A percentile compares a stretch with the other conserved stretches of the same genome.
Evolutionary conservation across 2,888 invertebrate genomes (phyloP).

Genomic region (Hartigia nigra): DNA sequence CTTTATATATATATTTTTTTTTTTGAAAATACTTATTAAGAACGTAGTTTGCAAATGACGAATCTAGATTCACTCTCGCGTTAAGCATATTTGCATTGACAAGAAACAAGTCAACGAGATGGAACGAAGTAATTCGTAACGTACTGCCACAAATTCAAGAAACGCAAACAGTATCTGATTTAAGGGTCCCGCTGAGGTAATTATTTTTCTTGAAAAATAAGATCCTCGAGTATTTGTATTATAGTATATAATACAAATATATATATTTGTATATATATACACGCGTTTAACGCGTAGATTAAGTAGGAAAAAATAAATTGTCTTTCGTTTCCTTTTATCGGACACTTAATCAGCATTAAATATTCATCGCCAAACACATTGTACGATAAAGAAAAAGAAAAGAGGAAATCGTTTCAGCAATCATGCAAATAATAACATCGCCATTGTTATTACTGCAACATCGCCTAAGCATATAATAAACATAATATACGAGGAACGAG

Average conservation of each 20-base stretch:
- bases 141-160: neutral
- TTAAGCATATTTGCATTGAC: neutral
- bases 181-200: neutral
- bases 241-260: neutral
- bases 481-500: neutral
- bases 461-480: neutral
- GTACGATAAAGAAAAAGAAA: neutral
- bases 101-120: neutral
- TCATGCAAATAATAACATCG: neutral
- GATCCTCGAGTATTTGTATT: neutral
- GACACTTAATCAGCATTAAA: neutral
- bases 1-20: neutral
- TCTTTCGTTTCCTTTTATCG: neutral
- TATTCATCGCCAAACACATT: neutral
- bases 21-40: neutral
- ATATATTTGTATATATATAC: no score
- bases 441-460: neutral
- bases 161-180: neutral
- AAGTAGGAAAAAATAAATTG: slow-evolving; percentile 3
- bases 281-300: neutral
- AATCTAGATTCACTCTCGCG: neutral
- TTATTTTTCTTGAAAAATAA: neutral
- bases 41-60: neutral
- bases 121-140: neutral
- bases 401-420: neutral